phyloP scores from a whole-genome alignment of 2,888 invertebrate genomes.

The Pardosa pseudoannulata region DNA sequence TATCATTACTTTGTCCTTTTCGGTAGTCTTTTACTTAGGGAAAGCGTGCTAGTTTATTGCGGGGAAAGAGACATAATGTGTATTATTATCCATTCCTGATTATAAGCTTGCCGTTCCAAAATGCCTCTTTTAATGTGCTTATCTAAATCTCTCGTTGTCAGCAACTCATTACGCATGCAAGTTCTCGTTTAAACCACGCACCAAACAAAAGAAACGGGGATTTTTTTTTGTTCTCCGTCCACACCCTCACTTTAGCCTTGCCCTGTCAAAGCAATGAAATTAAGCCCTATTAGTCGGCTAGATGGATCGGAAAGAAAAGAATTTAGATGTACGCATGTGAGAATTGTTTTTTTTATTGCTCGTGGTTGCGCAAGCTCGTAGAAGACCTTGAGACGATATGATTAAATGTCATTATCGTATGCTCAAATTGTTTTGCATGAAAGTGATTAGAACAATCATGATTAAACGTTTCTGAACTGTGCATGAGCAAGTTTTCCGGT shows the following conservation, averaged over 20 bases:
- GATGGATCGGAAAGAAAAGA: not conserved
- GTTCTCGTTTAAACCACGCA: not conserved
- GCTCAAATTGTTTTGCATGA: too few species aligned
- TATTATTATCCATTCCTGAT: not conserved
- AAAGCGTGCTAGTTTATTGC: not conserved
- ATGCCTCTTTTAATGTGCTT: not conserved
- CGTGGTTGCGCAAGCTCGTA: not conserved
- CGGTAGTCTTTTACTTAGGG: not conserved
- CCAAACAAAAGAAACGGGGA: not conserved
- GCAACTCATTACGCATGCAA: too few species aligned
- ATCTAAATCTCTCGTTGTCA: not conserved
- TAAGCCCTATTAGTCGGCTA: not conserved
- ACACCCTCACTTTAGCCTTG: conserved; percentile 42
- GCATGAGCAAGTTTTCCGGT: too few species aligned
- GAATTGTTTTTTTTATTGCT: not conserved
- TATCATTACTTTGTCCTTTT: too few species aligned
- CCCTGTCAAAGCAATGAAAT: conserved; percentile 24
- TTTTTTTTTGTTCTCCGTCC: too few species aligned
- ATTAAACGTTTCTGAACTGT: too few species aligned
- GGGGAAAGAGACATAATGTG: not conserved
- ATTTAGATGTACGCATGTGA: too few species aligned
- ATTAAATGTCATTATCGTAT: not conserved
- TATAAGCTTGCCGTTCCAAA: not conserved
- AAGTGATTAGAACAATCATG: too few species aligned
- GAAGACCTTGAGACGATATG: conserved; percentile 27